Base-by-base conservation (phyloP, 2,113 vertebrate species). In the Paramisgurnus dabryanus region DNA sequence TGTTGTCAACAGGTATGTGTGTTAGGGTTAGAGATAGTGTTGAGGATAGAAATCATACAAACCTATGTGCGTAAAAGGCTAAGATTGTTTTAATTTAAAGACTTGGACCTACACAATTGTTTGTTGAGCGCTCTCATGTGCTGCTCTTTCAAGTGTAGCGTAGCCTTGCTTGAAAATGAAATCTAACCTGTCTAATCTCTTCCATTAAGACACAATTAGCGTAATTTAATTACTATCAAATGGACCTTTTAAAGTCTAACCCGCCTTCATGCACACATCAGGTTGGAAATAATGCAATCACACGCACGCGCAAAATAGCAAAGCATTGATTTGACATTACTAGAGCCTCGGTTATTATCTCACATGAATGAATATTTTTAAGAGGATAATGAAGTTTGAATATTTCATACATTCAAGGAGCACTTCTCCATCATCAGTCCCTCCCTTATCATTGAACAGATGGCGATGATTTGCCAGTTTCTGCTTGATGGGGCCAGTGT, bases 161-260 rank as follows among this genome's bases (percentile, higher is more conserved):
- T 50, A 22, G 34, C 7, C 47, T 49, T 67, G 65, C 58, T 71
- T 4, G n/a, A 43, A 22, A 34, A 34, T 39, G 27, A 43, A 65
- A 15, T 8, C 64, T 34, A 76, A 78, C 78, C 78, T 76, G n/a
- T 45, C 53, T 70, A 79, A 81, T 88, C 78, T 61, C 72, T 86
- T 65, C 75, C 7, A 57, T 79, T 40, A 39, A 63, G 58, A 47
- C 82, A 82, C 82, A 72, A 87, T 88, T 78, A 85, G 76, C 76
- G 72, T 43, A 45, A 82, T 78, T 70, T 69, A 88, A 87, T 86
- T 53, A 82, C 67, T 58, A 63, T 85, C 53, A 75, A 13, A 70
- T 47, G 34, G 34, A 57, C 47, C 34, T 57, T 7, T 50, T 69
- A 27, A 34, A 79, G 72, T n/a, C 68, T 79, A 40, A 66, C 58